Base-by-base conservation (phyloP, 1,140 invertebrate genomes). In the Hestina assimilis region DNA sequence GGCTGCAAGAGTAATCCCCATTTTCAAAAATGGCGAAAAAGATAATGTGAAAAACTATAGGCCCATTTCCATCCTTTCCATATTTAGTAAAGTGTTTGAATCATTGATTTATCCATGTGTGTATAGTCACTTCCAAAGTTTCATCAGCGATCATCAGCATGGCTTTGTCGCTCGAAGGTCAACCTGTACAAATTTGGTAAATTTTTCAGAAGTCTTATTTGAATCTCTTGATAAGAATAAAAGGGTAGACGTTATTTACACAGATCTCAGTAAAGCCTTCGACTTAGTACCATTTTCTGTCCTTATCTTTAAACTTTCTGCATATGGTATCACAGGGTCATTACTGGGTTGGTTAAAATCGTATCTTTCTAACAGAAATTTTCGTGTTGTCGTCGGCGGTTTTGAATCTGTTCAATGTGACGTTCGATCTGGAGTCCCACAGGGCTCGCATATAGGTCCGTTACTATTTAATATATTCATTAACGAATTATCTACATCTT, bases 211-310 rank as follows among this genome's bases (percentile, higher is more conserved):
- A 31, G 17, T 31, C 4, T 14, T 47, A 9, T 19, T 31, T 20
- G 28, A 11, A 9, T 15, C 17, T 9, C 15, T 47, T 19, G 45
- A 47, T 11, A 43, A 23, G 9, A 23, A 14, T 3, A 43, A 43
- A n/a, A 43, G 41, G 14, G 20, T 23, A 1, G 43, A 46, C 14
- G 43, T 46, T 15, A 15, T 46, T 11, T 46, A 46, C 9, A 46
- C 43, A 15, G 43, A 46, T n/a, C 28, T 46, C 15, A 33, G 46
- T 20, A 48, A 48, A 33, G 46, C 46, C 20, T 48, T 35, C 21
- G 46, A 48, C 17, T 4, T 24, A 29, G 46, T 48, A 8, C 46
- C 46, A 6, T 11, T 12, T 29, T 7, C 43, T 4, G 23, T 46
- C 6, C 26, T 46, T 4, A n/a, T 46, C 4, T 5, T 9, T 4